Percentiles rank a stretch among this genome's conserved stretches.
These are phyloP conservation scores for Drosophila kepulauana DNA, from an alignment of 1,140 invertebrate species.

Conservation along the genomic window DNA sequence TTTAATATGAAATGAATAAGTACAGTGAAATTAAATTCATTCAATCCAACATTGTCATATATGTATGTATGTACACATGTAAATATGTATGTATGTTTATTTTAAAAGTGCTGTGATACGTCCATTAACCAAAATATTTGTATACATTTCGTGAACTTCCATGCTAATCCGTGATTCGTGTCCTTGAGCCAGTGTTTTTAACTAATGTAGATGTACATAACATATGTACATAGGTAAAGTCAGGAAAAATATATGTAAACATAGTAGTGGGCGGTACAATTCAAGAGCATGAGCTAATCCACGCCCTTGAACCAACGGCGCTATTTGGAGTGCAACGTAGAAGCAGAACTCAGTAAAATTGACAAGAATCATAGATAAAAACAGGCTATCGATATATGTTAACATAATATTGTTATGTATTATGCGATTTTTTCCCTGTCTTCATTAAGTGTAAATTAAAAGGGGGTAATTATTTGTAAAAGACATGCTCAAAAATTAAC, in stretches of 20 bases:
- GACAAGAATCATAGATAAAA: too few relatives aligned
- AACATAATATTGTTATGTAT: too few relatives aligned
- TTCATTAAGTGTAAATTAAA: not conserved
- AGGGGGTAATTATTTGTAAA: not conserved
- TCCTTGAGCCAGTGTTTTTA: not conserved
- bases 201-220: too few relatives aligned
- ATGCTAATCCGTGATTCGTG: not conserved
- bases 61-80: too few relatives aligned
- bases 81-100: too few relatives aligned
- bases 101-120: not conserved
- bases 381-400: too few relatives aligned
- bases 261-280: not conserved
- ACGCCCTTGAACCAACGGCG: not conserved
- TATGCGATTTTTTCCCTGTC: too few relatives aligned
- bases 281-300: not conserved
- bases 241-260: not conserved
- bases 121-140: not conserved
- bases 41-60: not conserved
- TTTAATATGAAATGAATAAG: conserved; percentile 16
- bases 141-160: not conserved
- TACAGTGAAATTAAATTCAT: conserved; percentile 29
- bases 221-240: not conserved
- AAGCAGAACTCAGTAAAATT: too few relatives aligned
- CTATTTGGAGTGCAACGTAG: too few relatives aligned
- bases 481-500: conserved; percentile 6